Conservation (phyloP, 2,113 vertebrate genomes). For the Phoxinus phoxinus region DNA sequence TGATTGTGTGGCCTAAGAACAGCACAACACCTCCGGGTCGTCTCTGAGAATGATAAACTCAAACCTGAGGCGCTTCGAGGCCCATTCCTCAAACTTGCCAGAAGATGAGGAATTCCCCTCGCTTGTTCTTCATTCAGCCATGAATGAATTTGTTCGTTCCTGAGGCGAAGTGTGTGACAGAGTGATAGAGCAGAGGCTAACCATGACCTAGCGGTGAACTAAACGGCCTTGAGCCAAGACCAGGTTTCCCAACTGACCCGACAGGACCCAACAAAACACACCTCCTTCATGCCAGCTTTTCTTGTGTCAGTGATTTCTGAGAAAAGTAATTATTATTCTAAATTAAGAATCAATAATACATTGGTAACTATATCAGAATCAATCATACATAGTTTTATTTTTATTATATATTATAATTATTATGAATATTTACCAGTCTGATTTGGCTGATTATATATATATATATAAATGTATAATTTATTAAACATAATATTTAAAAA, state of each 20-base stretch:
- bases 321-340: not conserved
- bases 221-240: not conserved
- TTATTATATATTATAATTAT: not conserved
- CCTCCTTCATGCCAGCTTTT: not conserved
- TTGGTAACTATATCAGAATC: not conserved
- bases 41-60: conserved; percentile 64
- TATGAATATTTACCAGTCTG: not conserved
- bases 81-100: conserved; percentile 48
- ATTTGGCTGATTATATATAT: not conserved
- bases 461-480: too few relatives aligned
- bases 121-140: conserved; percentile 60
- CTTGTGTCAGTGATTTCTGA: not conserved
- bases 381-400: not conserved
- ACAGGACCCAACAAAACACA: not conserved
- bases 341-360: not conserved
- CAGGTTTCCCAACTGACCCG: not conserved
- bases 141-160: conserved; percentile 70
- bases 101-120: conserved; percentile 67
- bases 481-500: too few relatives aligned
- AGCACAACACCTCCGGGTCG: conserved; percentile 24
- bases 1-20: conserved; percentile 53
- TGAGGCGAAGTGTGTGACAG: conserved; percentile 46
- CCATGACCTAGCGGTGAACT: not conserved
- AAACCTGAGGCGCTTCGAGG: conserved; percentile 55
- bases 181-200: conserved; percentile 8